Conservation (phyloP, 1,140 invertebrate species). For the Sogatella furcifera region DNA sequence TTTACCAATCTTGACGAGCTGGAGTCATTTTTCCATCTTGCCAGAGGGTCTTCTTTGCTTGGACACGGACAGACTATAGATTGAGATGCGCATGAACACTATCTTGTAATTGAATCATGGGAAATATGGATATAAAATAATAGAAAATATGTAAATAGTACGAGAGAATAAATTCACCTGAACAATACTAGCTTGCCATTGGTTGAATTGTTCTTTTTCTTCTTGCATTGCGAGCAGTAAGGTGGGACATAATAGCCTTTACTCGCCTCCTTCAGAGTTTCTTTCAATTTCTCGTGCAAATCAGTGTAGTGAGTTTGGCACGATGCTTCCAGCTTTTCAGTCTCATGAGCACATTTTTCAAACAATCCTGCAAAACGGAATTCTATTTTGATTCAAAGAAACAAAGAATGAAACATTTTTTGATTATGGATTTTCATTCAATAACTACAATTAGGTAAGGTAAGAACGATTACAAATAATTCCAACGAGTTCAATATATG, state of each 20-base stretch:
- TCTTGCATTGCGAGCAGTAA: slow-evolving; percentile 19
- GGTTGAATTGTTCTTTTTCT: slow-evolving; percentile 1
- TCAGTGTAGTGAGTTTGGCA: slow-evolving; percentile 20
- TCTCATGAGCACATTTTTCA: slow-evolving; percentile 26
- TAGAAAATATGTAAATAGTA: too few species aligned
- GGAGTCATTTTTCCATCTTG: too few species aligned
- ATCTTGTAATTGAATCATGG: too few species aligned
- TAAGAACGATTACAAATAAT: too few species aligned
- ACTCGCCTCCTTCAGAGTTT: slow-evolving; percentile 14
- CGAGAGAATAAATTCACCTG: slow-evolving; percentile 14
- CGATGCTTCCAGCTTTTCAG: slow-evolving; percentile 20
- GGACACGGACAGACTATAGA: too few species aligned
- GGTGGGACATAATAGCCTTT: slow-evolving; percentile 18
- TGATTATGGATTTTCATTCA: background rate
- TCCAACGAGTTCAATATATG: background rate
- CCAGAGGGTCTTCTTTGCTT: too few species aligned
- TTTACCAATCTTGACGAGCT: too few species aligned
- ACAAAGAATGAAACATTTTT: background rate
- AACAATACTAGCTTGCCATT: slow-evolving; percentile 17
- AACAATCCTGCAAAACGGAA: slow-evolving; percentile 22
- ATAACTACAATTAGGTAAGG: background rate
- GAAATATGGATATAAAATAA: too few species aligned
- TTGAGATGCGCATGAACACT: too few species aligned
- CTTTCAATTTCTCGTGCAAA: slow-evolving; percentile 21
- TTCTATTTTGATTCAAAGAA: background rate